Evolutionary conservation across 2,888 invertebrate genomes (phyloP).

Genomic region (Plagiodera versicolora): DNA sequence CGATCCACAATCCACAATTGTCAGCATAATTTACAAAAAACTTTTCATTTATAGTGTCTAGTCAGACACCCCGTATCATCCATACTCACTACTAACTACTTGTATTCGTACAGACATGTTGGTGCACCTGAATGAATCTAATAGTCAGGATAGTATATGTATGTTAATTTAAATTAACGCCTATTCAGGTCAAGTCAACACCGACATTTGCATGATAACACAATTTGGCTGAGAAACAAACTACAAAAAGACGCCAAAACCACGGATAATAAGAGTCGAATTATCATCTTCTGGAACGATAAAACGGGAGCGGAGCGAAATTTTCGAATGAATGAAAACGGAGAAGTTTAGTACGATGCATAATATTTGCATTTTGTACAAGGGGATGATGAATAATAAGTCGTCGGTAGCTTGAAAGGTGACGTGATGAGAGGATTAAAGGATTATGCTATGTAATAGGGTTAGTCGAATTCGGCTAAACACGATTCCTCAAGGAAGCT

Average conservation of each 20-base stretch:
- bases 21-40: too few relatives aligned
- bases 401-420: constrained; percentile 2
- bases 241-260: constrained; percentile 8
- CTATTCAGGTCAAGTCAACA: constrained; percentile 19
- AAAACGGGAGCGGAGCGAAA: constrained; percentile 5
- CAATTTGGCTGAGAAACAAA: constrained; percentile 14
- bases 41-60: too few relatives aligned
- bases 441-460: background rate
- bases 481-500: too few relatives aligned
- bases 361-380: constrained; percentile 13
- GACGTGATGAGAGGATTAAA: constrained; percentile 5
- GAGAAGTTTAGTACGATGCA: constrained; percentile 11
- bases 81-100: background rate
- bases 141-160: background rate
- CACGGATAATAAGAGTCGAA: constrained; percentile 3
- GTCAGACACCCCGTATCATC: too few relatives aligned
- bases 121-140: background rate
- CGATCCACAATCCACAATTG: too few relatives aligned
- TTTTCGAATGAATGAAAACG: constrained; percentile 11
- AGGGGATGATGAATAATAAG: constrained; percentile 13
- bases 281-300: constrained; percentile 15
- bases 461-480: too few relatives aligned
- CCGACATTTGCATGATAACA: constrained; percentile 27
- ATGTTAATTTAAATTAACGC: constrained; percentile 18
- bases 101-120: background rate